Conservation (phyloP, 2,113 vertebrate genomes). For the Agapornis roseicollis region DNA sequence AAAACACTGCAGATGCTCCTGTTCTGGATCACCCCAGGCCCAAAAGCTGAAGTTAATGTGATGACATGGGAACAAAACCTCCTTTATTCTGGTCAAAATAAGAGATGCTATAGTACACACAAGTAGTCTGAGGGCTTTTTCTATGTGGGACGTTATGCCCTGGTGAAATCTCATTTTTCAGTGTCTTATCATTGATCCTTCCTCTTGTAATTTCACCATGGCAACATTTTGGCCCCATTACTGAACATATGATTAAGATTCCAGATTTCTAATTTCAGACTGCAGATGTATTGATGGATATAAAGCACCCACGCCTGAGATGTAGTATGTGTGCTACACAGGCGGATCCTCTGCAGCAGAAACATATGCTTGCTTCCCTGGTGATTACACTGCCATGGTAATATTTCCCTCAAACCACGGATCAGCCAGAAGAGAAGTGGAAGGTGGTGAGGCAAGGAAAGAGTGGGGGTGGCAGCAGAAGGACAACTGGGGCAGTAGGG, state of each 20-base stretch:
- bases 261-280: slow-evolving; percentile 60
- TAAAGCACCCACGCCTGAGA: slow-evolving; percentile 41
- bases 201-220: slow-evolving; percentile 42
- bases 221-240: slow-evolving; percentile 51
- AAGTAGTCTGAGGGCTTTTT: neutral
- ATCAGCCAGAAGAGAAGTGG: neutral
- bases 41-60: neutral
- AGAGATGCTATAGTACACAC: neutral
- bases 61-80: neutral
- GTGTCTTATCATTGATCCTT: slow-evolving; percentile 6
- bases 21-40: neutral
- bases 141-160: neutral
- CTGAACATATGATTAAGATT: slow-evolving; percentile 43
- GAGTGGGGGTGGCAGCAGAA: neutral
- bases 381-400: neutral
- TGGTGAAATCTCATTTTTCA: slow-evolving; percentile 8
- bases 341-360: slow-evolving; percentile 6
- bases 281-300: slow-evolving; percentile 54
- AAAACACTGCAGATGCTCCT: neutral
- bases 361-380: neutral
- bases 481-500: neutral
- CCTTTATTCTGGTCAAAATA: neutral
- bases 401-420: neutral
- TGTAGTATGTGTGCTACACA: neutral
- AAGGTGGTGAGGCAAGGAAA: neutral